Conservation (phyloP, 2,113 vertebrate genomes). For the Cyanoderma ruficeps region DNA sequence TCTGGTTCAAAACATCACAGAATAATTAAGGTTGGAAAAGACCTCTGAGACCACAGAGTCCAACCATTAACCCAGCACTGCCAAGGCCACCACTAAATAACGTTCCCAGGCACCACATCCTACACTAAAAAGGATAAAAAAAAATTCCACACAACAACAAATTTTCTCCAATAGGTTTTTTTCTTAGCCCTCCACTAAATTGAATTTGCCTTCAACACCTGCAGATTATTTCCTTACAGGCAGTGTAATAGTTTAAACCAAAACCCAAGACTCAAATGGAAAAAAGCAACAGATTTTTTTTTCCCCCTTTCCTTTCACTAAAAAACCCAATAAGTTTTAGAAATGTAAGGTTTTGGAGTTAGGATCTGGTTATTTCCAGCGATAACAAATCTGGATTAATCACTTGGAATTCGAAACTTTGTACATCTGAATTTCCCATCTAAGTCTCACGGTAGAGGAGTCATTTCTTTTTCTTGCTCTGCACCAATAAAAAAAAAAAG, state of each 20-base stretch:
- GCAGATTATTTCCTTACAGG: neutral
- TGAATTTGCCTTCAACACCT: neutral
- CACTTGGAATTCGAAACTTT: neutral
- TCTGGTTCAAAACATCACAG: neutral
- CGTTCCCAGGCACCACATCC: neutral
- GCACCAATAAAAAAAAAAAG: neutral
- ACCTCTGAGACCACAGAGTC: neutral
- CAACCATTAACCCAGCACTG: neutral
- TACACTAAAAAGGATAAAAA: neutral
- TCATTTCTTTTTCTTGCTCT: neutral
- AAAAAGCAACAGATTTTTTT: neutral
- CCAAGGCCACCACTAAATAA: neutral
- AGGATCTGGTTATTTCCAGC: neutral
- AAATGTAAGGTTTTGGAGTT: fast-evolving
- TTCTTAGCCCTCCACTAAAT: fast-evolving
- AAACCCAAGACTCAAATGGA: neutral
- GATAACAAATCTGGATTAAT: neutral
- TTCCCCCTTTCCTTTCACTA: neutral
- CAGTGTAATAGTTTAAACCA: neutral
- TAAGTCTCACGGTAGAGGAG: neutral
- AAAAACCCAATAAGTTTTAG: neutral
- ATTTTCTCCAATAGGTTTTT: neutral
- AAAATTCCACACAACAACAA: neutral
- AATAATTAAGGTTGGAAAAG: neutral
- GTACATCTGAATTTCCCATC: neutral